Evolutionary conservation across 2,797 vertebrate species (phyloP).

Genomic region (Poecilia velifera): DNA sequence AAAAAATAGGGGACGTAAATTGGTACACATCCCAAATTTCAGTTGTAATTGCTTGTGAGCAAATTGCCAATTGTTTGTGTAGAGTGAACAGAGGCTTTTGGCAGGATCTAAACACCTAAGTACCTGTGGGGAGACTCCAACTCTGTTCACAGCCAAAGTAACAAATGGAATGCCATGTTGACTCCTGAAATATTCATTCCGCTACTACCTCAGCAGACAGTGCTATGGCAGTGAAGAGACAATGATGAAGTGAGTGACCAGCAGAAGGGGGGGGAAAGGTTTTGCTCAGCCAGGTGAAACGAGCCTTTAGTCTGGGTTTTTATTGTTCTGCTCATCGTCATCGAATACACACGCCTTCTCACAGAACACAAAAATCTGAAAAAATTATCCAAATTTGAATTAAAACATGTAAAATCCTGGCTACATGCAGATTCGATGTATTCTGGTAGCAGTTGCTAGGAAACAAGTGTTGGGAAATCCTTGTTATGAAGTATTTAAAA

Average conservation of each 20-base stretch:
- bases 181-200: conserved; percentile 68
- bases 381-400: conserved; percentile 53
- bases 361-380: conserved; percentile 17
- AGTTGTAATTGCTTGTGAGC: conserved; percentile 24
- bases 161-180: conserved; percentile 55
- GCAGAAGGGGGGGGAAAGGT: conserved; percentile 35
- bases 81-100: conserved; percentile 36
- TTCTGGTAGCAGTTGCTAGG: conserved; percentile 83
- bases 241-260: conserved; percentile 59
- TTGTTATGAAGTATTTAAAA: conserved; percentile 81
- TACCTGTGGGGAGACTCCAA: conserved; percentile 52
- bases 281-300: conserved; percentile 45
- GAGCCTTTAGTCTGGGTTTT: conserved; percentile 37
- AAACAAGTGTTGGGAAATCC: conserved; percentile 81
- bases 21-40: conserved; percentile 1
- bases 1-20: not conserved
- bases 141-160: conserved; percentile 59
- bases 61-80: conserved; percentile 42
- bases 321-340: conserved; percentile 15
- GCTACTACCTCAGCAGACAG: conserved; percentile 35
- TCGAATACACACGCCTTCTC: not conserved
- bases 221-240: conserved; percentile 51
- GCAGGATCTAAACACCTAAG: conserved; percentile 47
- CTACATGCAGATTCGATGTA: conserved; percentile 58
- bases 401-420: conserved; percentile 62